Evolutionary conservation across 2,113 vertebrate genomes (phyloP).

Genomic region (Candoia aspera): DNA sequence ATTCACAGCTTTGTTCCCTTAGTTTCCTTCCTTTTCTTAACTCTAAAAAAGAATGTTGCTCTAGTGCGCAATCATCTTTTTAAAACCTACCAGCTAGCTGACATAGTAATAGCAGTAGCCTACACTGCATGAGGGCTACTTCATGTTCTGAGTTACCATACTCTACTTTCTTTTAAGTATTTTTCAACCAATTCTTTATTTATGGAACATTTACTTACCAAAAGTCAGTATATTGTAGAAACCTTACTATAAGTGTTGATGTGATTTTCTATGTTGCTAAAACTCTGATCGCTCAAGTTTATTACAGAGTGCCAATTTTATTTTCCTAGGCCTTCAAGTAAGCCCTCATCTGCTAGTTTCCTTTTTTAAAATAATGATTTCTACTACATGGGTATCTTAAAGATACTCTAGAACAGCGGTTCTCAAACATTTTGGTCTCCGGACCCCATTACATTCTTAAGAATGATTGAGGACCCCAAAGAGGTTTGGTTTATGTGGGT

Average conservation of each 20-base stretch:
- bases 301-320: background rate
- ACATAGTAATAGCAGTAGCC: background rate
- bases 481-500: background rate
- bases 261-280: background rate
- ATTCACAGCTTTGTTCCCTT: background rate
- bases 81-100: background rate
- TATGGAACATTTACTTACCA: background rate
- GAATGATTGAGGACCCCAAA: background rate
- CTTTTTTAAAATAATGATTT: background rate
- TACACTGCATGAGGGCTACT: background rate
- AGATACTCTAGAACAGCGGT: background rate
- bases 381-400: background rate
- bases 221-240: conserved; percentile 15
- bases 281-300: background rate
- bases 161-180: conserved; percentile 5
- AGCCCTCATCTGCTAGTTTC: background rate
- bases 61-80: conserved; percentile 3
- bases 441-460: background rate
- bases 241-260: background rate
- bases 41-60: background rate
- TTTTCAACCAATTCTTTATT: conserved; percentile 16
- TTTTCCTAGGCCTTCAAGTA: background rate
- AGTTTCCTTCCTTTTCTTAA: conserved; percentile 18
- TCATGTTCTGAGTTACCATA: background rate
- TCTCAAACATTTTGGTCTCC: background rate